Percentiles rank a stretch among this genome's conserved stretches.
Evolutionary conservation across 2,888 invertebrate species (phyloP).

Genomic region (Elmis aenea): DNA sequence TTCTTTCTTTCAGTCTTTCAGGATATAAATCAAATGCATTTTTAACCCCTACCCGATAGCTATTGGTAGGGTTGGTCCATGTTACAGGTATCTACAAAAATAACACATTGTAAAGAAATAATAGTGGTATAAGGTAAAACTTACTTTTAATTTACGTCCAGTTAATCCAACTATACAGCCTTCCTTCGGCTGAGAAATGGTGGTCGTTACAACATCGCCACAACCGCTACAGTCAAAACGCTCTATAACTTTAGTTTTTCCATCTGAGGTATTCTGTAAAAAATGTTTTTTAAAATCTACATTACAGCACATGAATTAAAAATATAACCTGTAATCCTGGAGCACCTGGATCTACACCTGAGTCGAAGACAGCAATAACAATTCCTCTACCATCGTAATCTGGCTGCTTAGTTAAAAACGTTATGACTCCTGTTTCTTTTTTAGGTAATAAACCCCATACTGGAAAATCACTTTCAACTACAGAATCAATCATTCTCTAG

Average conservation of each 20-base stretch:
- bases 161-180: conserved; percentile 79
- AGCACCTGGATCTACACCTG: conserved; percentile 96
- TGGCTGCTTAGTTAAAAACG: conserved; percentile 84
- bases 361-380: conserved; percentile 93
- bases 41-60: conserved; percentile 84
- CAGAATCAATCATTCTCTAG: conserved; percentile 11
- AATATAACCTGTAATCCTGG: conserved; percentile 79
- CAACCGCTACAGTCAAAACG: conserved; percentile 94
- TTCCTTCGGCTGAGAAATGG: conserved; percentile 63
- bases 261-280: conserved; percentile 75
- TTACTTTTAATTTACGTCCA: conserved; percentile 82
- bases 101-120: not conserved
- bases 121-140: no score
- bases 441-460: conserved; percentile 85
- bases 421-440: conserved; percentile 86
- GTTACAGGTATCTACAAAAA: conserved; percentile 64
- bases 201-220: conserved; percentile 92
- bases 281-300: not conserved
- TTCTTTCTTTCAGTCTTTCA: conserved; percentile 72
- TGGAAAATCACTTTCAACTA: conserved; percentile 59
- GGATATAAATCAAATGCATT: conserved; percentile 84
- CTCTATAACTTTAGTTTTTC: conserved; percentile 89
- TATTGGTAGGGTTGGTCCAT: conserved; percentile 81
- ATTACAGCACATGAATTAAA: not conserved
- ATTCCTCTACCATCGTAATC: conserved; percentile 88